Conservation (phyloP, 2,888 invertebrate species). For the Sarcophaga carnaria region DNA sequence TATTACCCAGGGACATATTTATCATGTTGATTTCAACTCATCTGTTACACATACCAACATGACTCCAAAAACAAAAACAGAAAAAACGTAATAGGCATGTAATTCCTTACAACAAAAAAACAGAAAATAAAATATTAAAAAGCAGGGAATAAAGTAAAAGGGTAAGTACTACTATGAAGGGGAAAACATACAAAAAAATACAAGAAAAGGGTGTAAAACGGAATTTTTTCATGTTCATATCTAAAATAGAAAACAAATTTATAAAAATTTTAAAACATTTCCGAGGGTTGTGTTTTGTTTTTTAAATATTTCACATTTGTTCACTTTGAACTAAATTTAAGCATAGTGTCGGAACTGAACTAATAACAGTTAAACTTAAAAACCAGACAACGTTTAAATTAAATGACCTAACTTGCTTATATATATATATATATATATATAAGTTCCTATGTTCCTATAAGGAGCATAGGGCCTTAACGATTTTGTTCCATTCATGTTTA, state of each 20-base stretch:
- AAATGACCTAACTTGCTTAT: no score
- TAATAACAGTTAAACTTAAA: no score
- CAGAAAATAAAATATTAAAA: neutral
- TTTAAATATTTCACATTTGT: neutral
- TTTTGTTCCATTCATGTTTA: no score
- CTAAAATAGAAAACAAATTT: neutral
- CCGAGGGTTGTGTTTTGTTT: neutral
- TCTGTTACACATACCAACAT: conserved; percentile 38
- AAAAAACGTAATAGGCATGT: conserved; percentile 26
- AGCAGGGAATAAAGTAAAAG: neutral
- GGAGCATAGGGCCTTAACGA: no score
- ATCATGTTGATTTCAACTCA: conserved; percentile 64
- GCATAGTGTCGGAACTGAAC: no score
- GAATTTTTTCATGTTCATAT: neutral
- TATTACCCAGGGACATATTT: conserved; percentile 65
- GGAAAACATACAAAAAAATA: neutral
- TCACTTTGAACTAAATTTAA: no score
- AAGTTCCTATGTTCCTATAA: no score
- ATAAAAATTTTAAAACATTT: neutral
- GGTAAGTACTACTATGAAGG: neutral
- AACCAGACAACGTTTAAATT: no score
- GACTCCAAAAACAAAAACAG: neutral
- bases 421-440: no score
- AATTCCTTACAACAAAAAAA: neutral
- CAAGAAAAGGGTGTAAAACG: conserved; percentile 41